These are phyloP conservation scores for Hystrix cristata DNA, from an alignment of 2,113 vertebrate genomes.

Conservation along the genomic window DNA sequence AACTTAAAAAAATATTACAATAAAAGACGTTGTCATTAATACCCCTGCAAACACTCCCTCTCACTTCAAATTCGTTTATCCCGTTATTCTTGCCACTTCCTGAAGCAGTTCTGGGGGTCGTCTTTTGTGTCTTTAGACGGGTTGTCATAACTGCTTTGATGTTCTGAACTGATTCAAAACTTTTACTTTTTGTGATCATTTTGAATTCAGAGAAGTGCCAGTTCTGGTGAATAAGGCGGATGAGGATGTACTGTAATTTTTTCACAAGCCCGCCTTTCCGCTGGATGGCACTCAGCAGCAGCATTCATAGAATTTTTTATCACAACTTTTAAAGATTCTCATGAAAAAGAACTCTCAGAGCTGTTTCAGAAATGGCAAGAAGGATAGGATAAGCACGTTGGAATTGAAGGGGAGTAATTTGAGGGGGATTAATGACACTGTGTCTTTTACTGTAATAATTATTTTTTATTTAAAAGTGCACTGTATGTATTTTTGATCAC, in stretches of 20 bases:
- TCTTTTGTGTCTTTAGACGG: background rate
- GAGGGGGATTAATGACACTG: no score
- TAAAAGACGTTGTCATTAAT: background rate
- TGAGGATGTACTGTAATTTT: background rate
- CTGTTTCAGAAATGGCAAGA: background rate
- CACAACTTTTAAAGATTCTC: background rate
- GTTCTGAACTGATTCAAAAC: background rate
- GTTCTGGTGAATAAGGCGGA: background rate
- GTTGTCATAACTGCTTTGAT: background rate
- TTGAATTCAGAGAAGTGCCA: background rate
- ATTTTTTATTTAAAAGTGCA: background rate
- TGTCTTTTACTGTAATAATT: background rate
- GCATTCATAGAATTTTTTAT: background rate
- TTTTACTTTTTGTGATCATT: background rate
- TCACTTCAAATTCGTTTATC: background rate
- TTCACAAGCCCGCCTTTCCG: background rate
- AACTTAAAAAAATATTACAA: background rate
- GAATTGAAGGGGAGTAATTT: background rate
- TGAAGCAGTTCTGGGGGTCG: background rate
- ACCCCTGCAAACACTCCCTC: background rate
- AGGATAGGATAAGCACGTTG: background rate
- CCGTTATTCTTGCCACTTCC: background rate
- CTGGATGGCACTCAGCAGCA: background rate
- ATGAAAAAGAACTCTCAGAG: background rate
- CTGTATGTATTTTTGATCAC: background rate